Percentiles rank a stretch among this genome's conserved stretches.
phyloP scores from a whole-genome alignment of 2,797 vertebrate species.

The Clarias laeviceps region DNA sequence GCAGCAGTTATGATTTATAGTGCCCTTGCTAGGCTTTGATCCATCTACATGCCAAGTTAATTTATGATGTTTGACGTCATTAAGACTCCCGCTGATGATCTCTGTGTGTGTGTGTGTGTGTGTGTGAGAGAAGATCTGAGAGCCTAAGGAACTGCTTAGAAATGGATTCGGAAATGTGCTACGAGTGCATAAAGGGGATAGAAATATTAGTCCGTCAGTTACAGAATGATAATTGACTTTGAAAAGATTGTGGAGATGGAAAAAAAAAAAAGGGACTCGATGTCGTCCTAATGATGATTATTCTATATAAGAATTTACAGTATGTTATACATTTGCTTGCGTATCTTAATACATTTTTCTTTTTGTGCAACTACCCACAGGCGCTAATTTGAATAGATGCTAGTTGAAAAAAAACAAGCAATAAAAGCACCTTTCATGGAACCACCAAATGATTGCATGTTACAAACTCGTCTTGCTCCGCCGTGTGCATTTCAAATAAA shows the following conservation, averaged over 20 bases:
- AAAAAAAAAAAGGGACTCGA: background rate
- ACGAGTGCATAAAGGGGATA: background rate
- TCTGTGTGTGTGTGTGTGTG: background rate
- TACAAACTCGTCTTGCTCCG: background rate
- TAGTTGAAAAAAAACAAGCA: background rate
- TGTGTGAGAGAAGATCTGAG: background rate
- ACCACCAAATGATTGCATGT: background rate
- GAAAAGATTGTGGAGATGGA: background rate
- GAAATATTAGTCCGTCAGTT: background rate
- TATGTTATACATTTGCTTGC: background rate
- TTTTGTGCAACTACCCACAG: no score
- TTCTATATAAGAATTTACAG: background rate
- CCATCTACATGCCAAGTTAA: constrained; percentile 39
- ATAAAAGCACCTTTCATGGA: background rate
- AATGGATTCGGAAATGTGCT: background rate
- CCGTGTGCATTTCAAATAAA: background rate
- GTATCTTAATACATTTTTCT: background rate
- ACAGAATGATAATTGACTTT: background rate
- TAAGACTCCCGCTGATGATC: constrained; percentile 1
- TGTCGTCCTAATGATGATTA: background rate
- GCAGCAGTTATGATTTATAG: constrained; percentile 41
- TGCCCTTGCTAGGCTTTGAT: constrained; percentile 14
- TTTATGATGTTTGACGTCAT: constrained; percentile 44
- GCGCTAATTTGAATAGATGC: background rate
- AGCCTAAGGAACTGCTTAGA: background rate